Evolutionary conservation across 2,113 vertebrate species (phyloP).

Genomic region (Menura novaehollandiae): DNA sequence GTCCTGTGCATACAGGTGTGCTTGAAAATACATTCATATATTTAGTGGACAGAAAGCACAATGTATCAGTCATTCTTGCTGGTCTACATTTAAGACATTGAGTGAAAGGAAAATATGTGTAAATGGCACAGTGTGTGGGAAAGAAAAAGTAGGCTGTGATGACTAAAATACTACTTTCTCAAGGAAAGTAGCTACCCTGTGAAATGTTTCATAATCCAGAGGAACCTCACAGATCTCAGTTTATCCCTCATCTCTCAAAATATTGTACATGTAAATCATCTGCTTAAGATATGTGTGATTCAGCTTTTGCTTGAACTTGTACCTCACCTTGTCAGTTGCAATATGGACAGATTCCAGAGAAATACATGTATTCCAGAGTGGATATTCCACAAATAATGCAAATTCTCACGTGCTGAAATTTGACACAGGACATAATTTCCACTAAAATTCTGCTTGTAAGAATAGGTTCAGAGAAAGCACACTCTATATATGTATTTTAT

Average conservation of each 20-base stretch:
- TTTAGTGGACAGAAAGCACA: neutral
- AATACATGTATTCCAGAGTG: neutral
- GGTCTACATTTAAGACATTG: neutral
- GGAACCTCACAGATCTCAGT: constrained; percentile 19
- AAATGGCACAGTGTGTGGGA: neutral
- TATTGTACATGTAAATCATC: constrained; percentile 12
- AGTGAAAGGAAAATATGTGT: neutral
- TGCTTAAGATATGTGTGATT: neutral
- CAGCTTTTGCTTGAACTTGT: neutral
- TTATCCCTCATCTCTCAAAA: constrained; percentile 44
- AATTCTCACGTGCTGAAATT: neutral
- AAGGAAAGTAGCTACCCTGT: neutral
- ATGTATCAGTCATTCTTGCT: neutral
- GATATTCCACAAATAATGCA: neutral
- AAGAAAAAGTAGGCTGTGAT: neutral
- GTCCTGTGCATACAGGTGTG: neutral
- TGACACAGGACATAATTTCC: neutral
- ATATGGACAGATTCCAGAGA: neutral
- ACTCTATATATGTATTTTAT: neutral
- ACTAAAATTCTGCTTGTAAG: neutral
- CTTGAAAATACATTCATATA: neutral
- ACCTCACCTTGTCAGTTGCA: constrained; percentile 2
- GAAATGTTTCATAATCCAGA: neutral
- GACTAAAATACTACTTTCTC: neutral
- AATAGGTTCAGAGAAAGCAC: neutral